Base-by-base conservation (phyloP, 2,888 invertebrate species). In the Tipula confusa region DNA sequence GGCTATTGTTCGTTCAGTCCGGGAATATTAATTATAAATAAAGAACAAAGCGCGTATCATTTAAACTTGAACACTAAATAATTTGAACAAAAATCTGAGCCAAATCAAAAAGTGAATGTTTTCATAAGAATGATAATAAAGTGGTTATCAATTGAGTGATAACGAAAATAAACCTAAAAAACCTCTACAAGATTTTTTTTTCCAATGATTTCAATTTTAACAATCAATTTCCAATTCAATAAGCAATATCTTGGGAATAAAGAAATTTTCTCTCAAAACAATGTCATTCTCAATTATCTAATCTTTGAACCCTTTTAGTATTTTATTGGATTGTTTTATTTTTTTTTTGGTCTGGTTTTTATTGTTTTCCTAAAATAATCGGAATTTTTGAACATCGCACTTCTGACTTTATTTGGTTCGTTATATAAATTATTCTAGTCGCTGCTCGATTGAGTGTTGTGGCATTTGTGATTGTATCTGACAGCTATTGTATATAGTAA, bases 241-340 rank as follows among this genome's bases (percentile, higher is more conserved):
- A 80, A 80, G 29, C 80, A 31, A 29, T 29, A n/a, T 31, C 64
- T 9, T 64, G 6, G 24, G 24, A 64, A 64, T 64, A 24, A 64
- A 64, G 18, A 18, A 64, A 18, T 64, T 64, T 64, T 64, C 5
- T 29, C 29, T 80, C 29, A 80, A 80, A 80, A 80, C 29, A 29
- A 80, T 29, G n/a, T n/a, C 29, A 13, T 29, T 80, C 15, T 80
- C 80, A 80, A 80, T 80, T 80, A 80, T 80, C 80, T 80, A 80
- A 80, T 80, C 80, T 29, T 80, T 80, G 80, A 80, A 80, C 80
- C 80, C 31, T 80, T 80, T 80, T 80, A n/a, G 29, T n/a, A 80
- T 80, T 80, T 29, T 80, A 29, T 80, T 29, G 2, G 80, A 43
- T 80, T 29, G n/a, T n/a, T n/a, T n/a, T n/a, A n/a, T 80, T 80